phyloP scores from a whole-genome alignment of 2,888 invertebrate species.

The Chalcis sispes region DNA sequence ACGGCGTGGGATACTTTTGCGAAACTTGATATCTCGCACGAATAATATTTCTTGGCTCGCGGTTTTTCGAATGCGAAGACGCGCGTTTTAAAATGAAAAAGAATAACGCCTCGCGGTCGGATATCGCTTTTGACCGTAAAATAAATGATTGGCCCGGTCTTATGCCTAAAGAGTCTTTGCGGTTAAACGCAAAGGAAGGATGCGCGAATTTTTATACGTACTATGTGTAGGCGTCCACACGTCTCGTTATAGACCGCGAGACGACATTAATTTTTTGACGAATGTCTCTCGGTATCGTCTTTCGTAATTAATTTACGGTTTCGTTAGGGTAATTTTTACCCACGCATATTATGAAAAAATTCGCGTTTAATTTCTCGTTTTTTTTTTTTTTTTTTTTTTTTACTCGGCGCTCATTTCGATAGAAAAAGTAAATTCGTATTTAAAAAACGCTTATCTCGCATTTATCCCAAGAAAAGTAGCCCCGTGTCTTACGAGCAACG shows the following conservation, averaged over 20 bases:
- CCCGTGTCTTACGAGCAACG: too few species aligned
- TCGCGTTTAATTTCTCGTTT: not conserved
- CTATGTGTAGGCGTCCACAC: too few species aligned
- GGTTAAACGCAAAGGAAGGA: conserved; percentile 24
- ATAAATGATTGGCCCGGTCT: conserved; percentile 42
- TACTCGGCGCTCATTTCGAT: not conserved
- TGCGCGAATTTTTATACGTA: conserved; percentile 21
- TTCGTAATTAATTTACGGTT: not conserved
- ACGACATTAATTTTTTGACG: not conserved
- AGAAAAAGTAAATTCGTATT: conserved; percentile 6
- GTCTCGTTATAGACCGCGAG: conserved; percentile 18
- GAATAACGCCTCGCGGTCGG: conserved; percentile 13
- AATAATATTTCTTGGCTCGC: not conserved
- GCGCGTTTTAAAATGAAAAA: conserved; percentile 10
- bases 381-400: conserved; percentile 3
- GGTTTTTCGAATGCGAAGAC: not conserved
- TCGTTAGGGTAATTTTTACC: too few species aligned
- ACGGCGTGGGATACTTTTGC: conserved; percentile 35
- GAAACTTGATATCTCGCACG: conserved; percentile 28
- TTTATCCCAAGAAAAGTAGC: too few species aligned
- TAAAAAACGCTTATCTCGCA: not conserved
- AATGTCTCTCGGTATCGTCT: not conserved
- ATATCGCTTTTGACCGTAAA: conserved; percentile 40
- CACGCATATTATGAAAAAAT: not conserved
- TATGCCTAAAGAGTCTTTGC: conserved; percentile 35